Evolutionary conservation across 2,113 vertebrate species (phyloP), one percentile per base, ranked within the genome.

Genomic region (Pica pica): DNA sequence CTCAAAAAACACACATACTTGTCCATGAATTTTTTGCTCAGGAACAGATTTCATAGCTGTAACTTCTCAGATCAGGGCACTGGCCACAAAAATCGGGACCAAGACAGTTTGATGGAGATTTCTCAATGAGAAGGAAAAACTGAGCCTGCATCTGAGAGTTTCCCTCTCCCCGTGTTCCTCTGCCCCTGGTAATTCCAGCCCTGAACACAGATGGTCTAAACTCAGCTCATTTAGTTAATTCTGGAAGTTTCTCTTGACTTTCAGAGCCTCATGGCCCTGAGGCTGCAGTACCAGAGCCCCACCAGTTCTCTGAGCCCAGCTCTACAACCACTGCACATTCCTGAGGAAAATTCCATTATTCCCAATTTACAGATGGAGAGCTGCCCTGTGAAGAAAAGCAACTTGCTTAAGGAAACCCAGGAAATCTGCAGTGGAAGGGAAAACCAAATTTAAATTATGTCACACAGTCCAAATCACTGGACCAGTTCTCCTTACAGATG

Each of bases 311-410:
- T 16, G 16, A 7, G 60, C 31, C 37, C 49, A 56, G 37, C 26
- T 39, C 28, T 11, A 18, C 74, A 69, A 37, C 24, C 1, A 1
- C 6, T 31, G 44, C 39, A 41, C 0, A 0, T 18, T 37, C 42
- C 0, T 0, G 1, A 68, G 55, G 19, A 21, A 80, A 67, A 52
- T 10, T 27, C 55, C n/a, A 10, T 16, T 39, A 78, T n/a, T 83
- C 39, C 64, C 11, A 0, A 14, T 73, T 41, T 49, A 47, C 27
- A 49, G 74, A 55, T 33, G 64, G 63, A 63, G 56, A 92, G 74
- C 0, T 77, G 46, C 39, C 31, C 63, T 39, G 42, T 0, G 6
- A 52, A 74, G 47, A 63, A 16, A 73, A 83, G 59, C 1, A 2
- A 74, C 55, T 57, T 56, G 35, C 78, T 71, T 52, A 74, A 83